phyloP scores from a whole-genome alignment of 2,888 invertebrate genomes.

The Hymenopus coronatus region DNA sequence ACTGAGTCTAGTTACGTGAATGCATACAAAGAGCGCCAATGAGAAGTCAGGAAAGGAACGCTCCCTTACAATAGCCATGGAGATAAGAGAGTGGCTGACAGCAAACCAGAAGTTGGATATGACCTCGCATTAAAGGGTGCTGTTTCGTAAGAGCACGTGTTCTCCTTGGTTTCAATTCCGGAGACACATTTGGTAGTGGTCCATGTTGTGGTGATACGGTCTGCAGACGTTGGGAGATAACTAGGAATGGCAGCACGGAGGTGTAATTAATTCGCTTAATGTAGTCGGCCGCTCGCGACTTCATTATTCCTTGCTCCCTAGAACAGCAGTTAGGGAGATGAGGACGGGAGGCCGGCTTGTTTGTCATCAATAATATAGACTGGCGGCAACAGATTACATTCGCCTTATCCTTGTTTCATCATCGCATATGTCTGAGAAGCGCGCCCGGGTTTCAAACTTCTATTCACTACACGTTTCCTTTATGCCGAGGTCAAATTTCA shows the following conservation, averaged over 20 bases:
- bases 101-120: background rate
- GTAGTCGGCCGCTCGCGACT: background rate
- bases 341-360: background rate
- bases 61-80: no score
- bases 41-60: no score
- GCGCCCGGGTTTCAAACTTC: no score
- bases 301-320: conserved; percentile 2
- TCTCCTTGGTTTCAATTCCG: background rate
- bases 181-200: background rate
- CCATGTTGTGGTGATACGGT: background rate
- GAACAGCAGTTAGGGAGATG: background rate
- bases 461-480: no score
- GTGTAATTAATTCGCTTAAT: conserved; percentile 20
- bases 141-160: background rate
- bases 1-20: no score
- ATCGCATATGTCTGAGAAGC: background rate
- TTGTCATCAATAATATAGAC: conserved; percentile 18
- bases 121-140: no score
- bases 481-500: no score
- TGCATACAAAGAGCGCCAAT: no score
- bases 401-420: background rate
- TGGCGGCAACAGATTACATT: conserved; percentile 3
- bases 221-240: background rate
- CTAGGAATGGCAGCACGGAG: conserved; percentile 7
- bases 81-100: background rate